Evolutionary conservation across 2,888 invertebrate genomes (phyloP).

Genomic region (Hemistola chrysoprasaria): DNA sequence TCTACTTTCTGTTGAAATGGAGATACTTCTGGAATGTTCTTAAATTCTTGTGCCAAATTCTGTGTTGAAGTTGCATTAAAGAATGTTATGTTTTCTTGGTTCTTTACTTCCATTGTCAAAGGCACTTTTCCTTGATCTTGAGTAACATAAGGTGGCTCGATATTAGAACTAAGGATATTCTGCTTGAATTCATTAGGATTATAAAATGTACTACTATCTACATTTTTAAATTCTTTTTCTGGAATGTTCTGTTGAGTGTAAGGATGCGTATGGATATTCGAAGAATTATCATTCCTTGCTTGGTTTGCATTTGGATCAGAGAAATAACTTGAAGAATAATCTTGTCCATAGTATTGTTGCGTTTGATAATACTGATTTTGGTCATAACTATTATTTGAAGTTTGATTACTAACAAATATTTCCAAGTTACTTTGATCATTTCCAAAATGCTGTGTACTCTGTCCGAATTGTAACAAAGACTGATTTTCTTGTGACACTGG

Average conservation of each 20-base stretch:
- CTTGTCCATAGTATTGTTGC: slow-evolving; percentile 32
- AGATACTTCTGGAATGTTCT: no score
- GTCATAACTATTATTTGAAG: no score
- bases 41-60: no score
- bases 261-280: slow-evolving; percentile 7
- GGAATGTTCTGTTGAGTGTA: slow-evolving; percentile 23
- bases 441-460: slow-evolving; percentile 22
- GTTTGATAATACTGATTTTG: slow-evolving; percentile 25
- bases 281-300: slow-evolving; percentile 11
- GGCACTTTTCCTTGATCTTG: no score
- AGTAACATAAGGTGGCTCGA: no score
- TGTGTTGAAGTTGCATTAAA: no score
- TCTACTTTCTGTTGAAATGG: no score
- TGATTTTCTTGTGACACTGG: slow-evolving; percentile 28
- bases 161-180: neutral
- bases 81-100: no score
- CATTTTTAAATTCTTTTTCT: slow-evolving; percentile 10
- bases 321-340: slow-evolving; percentile 29
- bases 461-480: slow-evolving; percentile 30
- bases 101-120: no score
- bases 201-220: slow-evolving; percentile 7
- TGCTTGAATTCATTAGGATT: slow-evolving; percentile 8
- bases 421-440: slow-evolving; percentile 45
- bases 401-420: slow-evolving; percentile 44
- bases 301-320: slow-evolving; percentile 9